These are phyloP conservation scores for human (Homo sapiens) DNA, from an alignment of 2,113 vertebrate genomes.

Conservation along the genomic window DNA sequence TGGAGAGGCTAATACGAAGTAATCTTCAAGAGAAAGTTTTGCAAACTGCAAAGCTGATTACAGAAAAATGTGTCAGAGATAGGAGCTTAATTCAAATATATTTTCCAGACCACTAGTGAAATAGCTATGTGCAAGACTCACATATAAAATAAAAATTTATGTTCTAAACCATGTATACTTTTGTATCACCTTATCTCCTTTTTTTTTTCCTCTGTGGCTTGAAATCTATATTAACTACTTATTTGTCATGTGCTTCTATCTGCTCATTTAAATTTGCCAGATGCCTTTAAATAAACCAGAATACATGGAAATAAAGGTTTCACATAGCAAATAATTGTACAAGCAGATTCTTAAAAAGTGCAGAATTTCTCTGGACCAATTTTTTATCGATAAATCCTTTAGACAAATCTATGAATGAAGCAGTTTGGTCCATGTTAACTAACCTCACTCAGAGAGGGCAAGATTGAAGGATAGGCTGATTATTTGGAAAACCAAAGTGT, in stretches of 20 bases:
- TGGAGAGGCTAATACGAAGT: not conserved
- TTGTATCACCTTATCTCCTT: not conserved
- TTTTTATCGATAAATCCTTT: not conserved
- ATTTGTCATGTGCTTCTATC: not conserved
- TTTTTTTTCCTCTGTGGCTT: not conserved
- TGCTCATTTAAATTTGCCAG: not conserved
- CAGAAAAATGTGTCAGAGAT: not conserved
- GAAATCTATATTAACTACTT: slow-evolving; percentile 1
- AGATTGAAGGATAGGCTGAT: not conserved
- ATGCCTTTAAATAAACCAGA: slow-evolving; percentile 35
- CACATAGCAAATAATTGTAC: not conserved
- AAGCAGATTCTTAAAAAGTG: not conserved
- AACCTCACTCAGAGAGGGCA: not conserved
- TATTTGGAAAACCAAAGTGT: slow-evolving; percentile 33
- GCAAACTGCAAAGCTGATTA: not conserved
- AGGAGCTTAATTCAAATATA: not conserved
- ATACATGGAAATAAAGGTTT: slow-evolving; percentile 2
- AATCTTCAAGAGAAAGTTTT: slow-evolving; percentile 31
- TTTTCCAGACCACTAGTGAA: slow-evolving; percentile 11
- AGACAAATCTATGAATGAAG: not conserved
- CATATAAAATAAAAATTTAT: not conserved
- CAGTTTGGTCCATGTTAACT: not conserved
- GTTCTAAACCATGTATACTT: not conserved
- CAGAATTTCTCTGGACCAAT: not conserved
- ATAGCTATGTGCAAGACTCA: not conserved